These are phyloP conservation scores for Plectrocnemia conspersa DNA, from an alignment of 1,140 invertebrate species.

Conservation along the genomic window DNA sequence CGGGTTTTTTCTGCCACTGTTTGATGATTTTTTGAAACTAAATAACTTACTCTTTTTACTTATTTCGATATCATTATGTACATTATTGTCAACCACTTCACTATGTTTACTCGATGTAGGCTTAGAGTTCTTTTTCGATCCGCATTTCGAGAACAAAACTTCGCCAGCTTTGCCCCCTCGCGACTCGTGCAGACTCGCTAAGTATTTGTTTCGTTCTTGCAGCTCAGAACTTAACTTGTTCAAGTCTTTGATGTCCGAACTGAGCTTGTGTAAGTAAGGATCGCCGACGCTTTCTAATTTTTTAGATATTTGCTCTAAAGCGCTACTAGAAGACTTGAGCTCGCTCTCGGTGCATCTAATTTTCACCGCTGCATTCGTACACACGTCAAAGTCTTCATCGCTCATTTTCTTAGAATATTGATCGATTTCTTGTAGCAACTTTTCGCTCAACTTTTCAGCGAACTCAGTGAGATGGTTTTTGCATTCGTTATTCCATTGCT, in stretches of 20 bases:
- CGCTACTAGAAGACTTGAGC: conserved; percentile 47
- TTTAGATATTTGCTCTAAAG: conserved; percentile 45
- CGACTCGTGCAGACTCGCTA: conserved; percentile 45
- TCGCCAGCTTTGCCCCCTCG: conserved; percentile 44
- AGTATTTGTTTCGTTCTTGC: conserved; percentile 46
- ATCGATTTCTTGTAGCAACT: conserved; percentile 69
- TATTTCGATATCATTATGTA: conserved; percentile 29
- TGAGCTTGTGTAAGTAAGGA: conserved; percentile 54
- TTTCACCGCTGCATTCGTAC: conserved; percentile 41
- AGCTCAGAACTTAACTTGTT: conserved; percentile 56
- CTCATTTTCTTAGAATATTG: conserved; percentile 56
- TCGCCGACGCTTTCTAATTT: conserved; percentile 54
- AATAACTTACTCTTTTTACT: conserved; percentile 31
- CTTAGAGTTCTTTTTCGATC: conserved; percentile 44
- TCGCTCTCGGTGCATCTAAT: conserved; percentile 41
- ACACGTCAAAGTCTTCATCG: conserved; percentile 51
- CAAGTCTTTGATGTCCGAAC: conserved; percentile 53
- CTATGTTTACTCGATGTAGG: conserved; percentile 17
- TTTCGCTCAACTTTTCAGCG: conserved; percentile 69
- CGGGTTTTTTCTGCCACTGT: conserved; percentile 21
- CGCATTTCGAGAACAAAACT: conserved; percentile 48
- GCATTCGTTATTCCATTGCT: conserved; percentile 59
- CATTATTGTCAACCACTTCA: conserved; percentile 35
- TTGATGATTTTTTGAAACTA: conserved; percentile 22
- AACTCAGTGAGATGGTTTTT: conserved; percentile 68